phyloP scores from a whole-genome alignment of 2,113 vertebrate species.

The Eonycteris spelaea region DNA sequence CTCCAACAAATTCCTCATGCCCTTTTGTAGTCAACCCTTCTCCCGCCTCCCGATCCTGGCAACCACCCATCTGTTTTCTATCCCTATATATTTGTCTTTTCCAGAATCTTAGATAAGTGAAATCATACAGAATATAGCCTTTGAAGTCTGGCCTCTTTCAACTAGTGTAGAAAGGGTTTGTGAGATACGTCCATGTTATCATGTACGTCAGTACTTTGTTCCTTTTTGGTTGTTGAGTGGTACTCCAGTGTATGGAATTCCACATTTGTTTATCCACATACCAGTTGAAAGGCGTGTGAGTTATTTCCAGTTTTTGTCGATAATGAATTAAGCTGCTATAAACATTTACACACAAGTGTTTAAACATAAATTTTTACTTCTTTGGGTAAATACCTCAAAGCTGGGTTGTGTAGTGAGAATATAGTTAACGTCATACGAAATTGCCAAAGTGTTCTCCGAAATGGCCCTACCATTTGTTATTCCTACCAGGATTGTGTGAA shows the following conservation, averaged over 20 bases:
- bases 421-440: not conserved
- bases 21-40: not conserved
- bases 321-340: not conserved
- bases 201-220: not conserved
- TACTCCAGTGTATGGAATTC: not conserved
- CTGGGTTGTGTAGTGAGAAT: not conserved
- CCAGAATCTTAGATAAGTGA: not conserved
- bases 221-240: not conserved
- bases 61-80: not conserved
- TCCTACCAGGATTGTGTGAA: not conserved
- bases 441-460: not conserved
- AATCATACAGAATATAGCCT: not conserved
- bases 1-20: not conserved
- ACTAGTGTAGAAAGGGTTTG: not conserved
- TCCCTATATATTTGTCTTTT: not conserved
- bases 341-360: not conserved
- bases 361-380: conserved; percentile 12
- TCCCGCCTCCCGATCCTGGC: not conserved
- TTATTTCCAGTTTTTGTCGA: conserved; percentile 24
- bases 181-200: not conserved
- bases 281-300: not conserved
- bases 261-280: not conserved
- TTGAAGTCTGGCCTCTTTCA: not conserved
- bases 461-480: not conserved
- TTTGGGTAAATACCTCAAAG: not conserved